Percentiles rank a stretch among this genome's conserved stretches.
Evolutionary conservation across 2,888 invertebrate genomes (phyloP).

Genomic region (Chalcosyrphus nemorum): DNA sequence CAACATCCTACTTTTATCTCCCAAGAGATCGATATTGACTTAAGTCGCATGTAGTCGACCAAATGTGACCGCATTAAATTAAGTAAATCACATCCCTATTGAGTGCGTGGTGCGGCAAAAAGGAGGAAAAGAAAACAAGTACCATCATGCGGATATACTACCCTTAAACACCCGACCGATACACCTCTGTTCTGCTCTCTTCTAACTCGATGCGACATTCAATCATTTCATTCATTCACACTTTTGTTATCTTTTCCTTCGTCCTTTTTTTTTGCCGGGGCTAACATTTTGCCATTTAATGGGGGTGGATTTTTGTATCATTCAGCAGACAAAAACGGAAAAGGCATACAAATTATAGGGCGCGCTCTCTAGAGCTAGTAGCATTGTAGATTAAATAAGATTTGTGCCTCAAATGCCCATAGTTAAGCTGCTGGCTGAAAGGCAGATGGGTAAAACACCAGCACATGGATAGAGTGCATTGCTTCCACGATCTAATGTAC

Average conservation of each 20-base stretch:
- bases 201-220: constrained; percentile 48
- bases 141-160: constrained; percentile 63
- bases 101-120: constrained; percentile 65
- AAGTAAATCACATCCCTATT: constrained; percentile 76
- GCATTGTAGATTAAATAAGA: constrained; percentile 71
- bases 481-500: constrained; percentile 55
- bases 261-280: too few species aligned
- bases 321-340: constrained; percentile 52
- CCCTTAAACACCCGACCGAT: constrained; percentile 42
- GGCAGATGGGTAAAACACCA: constrained; percentile 70
- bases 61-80: constrained; percentile 81
- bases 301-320: constrained; percentile 61
- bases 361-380: constrained; percentile 30
- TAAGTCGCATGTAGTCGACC: constrained; percentile 82
- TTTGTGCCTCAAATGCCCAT: constrained; percentile 71
- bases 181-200: constrained; percentile 59
- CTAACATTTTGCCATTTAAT: constrained; percentile 37
- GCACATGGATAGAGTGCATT: constrained; percentile 54
- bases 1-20: constrained; percentile 81
- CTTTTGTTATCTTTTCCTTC: constrained; percentile 62
- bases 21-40: constrained; percentile 82
- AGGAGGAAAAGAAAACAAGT: constrained; percentile 64
- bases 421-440: constrained; percentile 66
- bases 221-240: constrained; percentile 71
- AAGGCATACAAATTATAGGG: constrained; percentile 63